phyloP scores from a whole-genome alignment of 2,797 vertebrate species.

The Coranthus polyacanthus region DNA sequence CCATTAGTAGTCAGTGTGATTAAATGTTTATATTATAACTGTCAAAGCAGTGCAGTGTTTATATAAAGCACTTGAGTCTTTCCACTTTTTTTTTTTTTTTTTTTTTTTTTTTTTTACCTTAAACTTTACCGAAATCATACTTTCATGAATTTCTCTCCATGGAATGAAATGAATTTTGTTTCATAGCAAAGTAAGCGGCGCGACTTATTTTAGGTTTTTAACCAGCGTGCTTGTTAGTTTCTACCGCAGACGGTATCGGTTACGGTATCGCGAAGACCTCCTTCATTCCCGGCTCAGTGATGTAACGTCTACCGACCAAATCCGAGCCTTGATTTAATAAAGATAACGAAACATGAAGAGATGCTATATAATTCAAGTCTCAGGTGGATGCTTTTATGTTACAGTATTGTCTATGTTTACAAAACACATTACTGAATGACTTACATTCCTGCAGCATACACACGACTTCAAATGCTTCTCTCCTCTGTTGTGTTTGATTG shows the following conservation, averaged over 20 bases:
- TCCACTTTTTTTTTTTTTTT: constrained; percentile 5
- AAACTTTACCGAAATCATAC: constrained; percentile 24
- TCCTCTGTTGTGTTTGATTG: too few relatives aligned
- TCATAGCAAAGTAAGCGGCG: too few relatives aligned
- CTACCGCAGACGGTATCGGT: not conserved
- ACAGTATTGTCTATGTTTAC: too few relatives aligned
- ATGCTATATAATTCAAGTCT: constrained; percentile 1
- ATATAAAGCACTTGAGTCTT: constrained; percentile 24
- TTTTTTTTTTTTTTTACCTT: constrained; percentile 5
- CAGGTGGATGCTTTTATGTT: not conserved
- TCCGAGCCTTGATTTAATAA: not conserved
- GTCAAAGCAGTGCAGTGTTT: constrained; percentile 41
- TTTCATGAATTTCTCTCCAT: not conserved
- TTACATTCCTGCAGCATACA: too few relatives aligned
- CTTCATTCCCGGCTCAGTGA: not conserved
- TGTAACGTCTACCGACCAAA: not conserved
- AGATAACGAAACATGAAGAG: not conserved
- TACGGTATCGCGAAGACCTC: not conserved
- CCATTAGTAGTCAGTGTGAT: constrained; percentile 37
- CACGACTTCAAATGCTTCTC: too few relatives aligned
- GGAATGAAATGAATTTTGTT: not conserved
- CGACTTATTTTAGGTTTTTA: too few relatives aligned
- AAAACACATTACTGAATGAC: too few relatives aligned
- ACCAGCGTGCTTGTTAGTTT: not conserved
- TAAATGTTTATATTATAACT: constrained; percentile 48